Evolutionary conservation across 1,140 invertebrate species (phyloP).

Genomic region (Nasonia longicornis): DNA sequence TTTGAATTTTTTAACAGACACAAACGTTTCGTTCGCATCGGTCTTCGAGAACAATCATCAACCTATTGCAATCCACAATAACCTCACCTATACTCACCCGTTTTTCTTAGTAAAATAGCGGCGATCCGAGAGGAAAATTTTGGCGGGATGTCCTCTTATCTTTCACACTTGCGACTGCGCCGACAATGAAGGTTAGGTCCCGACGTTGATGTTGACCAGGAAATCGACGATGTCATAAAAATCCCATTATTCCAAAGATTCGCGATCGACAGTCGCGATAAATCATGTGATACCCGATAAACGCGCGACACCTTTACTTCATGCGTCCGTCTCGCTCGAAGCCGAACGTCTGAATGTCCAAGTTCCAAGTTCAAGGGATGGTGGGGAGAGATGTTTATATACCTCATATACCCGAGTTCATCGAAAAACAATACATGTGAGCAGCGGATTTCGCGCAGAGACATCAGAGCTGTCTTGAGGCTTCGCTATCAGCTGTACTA

Average conservation of each 20-base stretch:
- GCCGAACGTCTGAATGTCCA: conserved; percentile 12
- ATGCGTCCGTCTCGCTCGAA: neutral
- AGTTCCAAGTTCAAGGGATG: neutral
- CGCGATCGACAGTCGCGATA: neutral
- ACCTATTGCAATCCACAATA: neutral
- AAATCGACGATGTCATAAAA: conserved; percentile 22
- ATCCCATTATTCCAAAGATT: neutral
- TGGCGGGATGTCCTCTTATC: conserved; percentile 28
- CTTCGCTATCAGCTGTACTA: too few species aligned
- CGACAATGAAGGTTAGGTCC: conserved; percentile 31
- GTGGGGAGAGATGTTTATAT: neutral
- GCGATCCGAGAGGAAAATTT: neutral
- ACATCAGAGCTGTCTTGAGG: neutral
- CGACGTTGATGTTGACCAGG: neutral
- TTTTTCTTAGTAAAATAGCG: neutral
- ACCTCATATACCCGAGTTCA: neutral
- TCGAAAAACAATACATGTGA: conserved; percentile 8
- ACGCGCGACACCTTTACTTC: neutral
- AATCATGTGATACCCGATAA: neutral
- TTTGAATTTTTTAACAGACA: neutral
- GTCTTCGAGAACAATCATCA: neutral
- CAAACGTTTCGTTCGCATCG: neutral
- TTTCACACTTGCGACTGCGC: neutral
- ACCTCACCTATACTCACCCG: conserved; percentile 13
- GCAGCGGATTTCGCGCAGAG: neutral